Base-by-base conservation (phyloP, 2,797 vertebrate species). In the Tokudaia tokunoshimensis region DNA sequence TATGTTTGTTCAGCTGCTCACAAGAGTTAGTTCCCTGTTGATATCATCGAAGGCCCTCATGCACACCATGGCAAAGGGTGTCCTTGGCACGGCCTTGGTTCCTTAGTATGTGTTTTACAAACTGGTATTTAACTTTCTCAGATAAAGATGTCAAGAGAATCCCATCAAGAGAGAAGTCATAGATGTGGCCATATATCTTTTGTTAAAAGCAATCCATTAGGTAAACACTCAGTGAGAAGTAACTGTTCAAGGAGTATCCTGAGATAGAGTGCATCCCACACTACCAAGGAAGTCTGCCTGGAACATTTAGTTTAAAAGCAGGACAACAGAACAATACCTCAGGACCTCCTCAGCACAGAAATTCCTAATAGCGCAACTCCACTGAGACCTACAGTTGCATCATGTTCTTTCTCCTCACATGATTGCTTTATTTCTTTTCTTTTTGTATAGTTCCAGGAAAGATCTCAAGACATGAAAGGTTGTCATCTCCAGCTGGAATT, bases 31-130 rank as follows among this genome's bases (percentile, higher is more conserved):
- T 85, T 72, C 29, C 10, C 55, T 31, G 5, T n/a, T 8, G 72
- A 34, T 3, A 34, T 29, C 12, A 8, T 7, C 0, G 19, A 3
- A 6, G 12, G 52, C 4, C 1, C 41, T 85, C 61, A 44, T 2
- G 41, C 17, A 17, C 11, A 75, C 8, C 6, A 15, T 61, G 31
- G 7, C 44, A 50, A 67, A 85, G 22, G 11, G 3, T 20, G 29
- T 34, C 14, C 19, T 79, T 12, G 44, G 29, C 12, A 6, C 14
- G 29, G 26, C 14, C 19, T 72, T 12, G 31, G 17, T 24, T 65
- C 7, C 24, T 87, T 82, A 1, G 1, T 34, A 70, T 41, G 15
- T 44, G 41, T 34, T 29, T 94, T 34, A 70, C 41, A 52, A 82
- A 2, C 9, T 14, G 0, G 6, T 14, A 70, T 44, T 12, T 47